Evolutionary conservation across 2,888 invertebrate species (phyloP).

Genomic region (Dolichomitus sp.): DNA sequence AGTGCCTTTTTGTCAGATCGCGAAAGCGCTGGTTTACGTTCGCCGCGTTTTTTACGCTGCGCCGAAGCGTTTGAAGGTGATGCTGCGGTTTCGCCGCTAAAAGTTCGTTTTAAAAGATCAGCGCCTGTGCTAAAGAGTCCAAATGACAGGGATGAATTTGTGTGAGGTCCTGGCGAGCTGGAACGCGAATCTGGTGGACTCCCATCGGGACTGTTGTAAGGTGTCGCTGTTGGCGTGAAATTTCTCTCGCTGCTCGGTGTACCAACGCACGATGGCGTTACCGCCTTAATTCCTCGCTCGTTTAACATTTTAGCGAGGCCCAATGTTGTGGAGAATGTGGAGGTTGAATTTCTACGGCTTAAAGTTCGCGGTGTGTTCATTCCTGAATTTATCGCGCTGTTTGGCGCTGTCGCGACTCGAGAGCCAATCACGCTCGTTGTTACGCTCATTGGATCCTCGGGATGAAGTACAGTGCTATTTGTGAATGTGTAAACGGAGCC

Average conservation of each 20-base stretch:
- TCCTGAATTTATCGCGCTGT: conserved; percentile 82
- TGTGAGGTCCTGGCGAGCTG: conserved; percentile 88
- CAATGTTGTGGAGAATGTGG: conserved; percentile 92
- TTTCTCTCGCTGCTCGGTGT: conserved; percentile 89
- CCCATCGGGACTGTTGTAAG: conserved; percentile 94
- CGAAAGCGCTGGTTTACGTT: conserved; percentile 82
- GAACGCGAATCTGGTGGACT: conserved; percentile 88
- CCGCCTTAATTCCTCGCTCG: conserved; percentile 92
- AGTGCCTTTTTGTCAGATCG: conserved; percentile 85
- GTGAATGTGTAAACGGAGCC: conserved; percentile 95
- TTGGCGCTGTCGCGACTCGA: conserved; percentile 89
- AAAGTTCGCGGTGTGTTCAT: conserved; percentile 85
- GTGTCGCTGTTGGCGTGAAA: conserved; percentile 94
- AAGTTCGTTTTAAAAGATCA: conserved; percentile 89
- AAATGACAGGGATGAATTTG: conserved; percentile 79
- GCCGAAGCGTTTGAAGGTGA: conserved; percentile 64
- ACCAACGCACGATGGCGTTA: conserved; percentile 90
- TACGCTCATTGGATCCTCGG: conserved; percentile 93
- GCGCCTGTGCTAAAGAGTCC: conserved; percentile 90
- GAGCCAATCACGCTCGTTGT: conserved; percentile 89
- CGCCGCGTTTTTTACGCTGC: conserved; percentile 72
- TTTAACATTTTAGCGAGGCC: conserved; percentile 93
- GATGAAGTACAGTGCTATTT: conserved; percentile 96
- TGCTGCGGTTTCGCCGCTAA: conserved; percentile 86
- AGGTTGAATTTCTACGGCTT: conserved; percentile 93